Evolutionary conservation across 2,888 invertebrate species (phyloP).

Genomic region (Plebejus melissa): DNA sequence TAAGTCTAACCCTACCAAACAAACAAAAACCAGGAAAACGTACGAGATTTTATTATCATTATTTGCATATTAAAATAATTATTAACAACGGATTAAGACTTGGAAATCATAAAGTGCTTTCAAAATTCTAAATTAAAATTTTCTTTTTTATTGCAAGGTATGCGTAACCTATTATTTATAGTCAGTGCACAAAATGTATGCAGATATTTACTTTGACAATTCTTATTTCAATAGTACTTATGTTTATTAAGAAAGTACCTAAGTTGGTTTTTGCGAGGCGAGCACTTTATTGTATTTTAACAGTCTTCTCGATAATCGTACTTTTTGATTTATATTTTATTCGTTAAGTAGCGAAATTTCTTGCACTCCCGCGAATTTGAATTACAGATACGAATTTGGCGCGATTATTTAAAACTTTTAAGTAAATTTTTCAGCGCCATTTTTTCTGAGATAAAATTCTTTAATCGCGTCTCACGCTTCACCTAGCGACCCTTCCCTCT

Average conservation of each 20-base stretch:
- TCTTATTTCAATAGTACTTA: too few species aligned
- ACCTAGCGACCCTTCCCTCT: slow-evolving; percentile 45
- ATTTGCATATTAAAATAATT: slow-evolving; percentile 79
- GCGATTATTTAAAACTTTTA: slow-evolving; percentile 21
- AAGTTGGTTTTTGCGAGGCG: too few species aligned
- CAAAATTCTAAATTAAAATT: slow-evolving; percentile 3
- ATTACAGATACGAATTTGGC: slow-evolving; percentile 21
- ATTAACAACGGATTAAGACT: slow-evolving; percentile 54
- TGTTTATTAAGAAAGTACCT: too few species aligned
- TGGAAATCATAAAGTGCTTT: slow-evolving; percentile 39
- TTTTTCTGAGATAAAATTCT: slow-evolving; percentile 67
- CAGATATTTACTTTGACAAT: too few species aligned
- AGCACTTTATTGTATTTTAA: too few species aligned
- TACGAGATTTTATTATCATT: slow-evolving; percentile 75
- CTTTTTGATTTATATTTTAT: background rate
- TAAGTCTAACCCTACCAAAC: slow-evolving; percentile 67
- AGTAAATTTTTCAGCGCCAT: slow-evolving; percentile 16
- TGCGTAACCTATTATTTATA: background rate
- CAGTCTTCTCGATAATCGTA: too few species aligned
- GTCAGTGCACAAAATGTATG: background rate
- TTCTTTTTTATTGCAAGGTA: background rate
- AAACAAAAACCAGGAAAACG: slow-evolving; percentile 63
- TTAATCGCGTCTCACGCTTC: slow-evolving; percentile 58
- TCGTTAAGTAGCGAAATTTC: background rate
- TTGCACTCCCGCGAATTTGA: slow-evolving; percentile 10